These are phyloP conservation scores for Nasonia oneida DNA, from an alignment of 2,888 invertebrate genomes.

Conservation along the genomic window DNA sequence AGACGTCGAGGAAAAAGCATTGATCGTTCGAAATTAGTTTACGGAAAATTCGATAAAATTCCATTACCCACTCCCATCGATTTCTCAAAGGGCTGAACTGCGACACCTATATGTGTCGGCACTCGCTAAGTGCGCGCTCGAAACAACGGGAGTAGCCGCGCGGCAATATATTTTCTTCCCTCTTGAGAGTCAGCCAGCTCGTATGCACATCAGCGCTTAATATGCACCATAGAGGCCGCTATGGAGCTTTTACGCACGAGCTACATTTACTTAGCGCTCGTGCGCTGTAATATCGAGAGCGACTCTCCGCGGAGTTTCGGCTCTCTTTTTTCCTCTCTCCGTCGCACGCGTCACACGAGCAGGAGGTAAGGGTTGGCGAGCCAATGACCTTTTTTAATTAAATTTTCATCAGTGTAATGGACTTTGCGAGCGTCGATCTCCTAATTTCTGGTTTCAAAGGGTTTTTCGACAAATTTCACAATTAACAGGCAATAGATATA, in stretches of 20 bases:
- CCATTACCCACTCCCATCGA: neutral
- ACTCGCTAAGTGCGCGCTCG: neutral
- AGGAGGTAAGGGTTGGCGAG: neutral
- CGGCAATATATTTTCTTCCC: neutral
- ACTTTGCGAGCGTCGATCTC: neutral
- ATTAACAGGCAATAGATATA: neutral
- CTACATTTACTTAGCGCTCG: constrained; percentile 26
- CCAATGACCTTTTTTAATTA: constrained; percentile 15
- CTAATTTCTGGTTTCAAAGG: neutral
- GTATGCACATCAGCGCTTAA: neutral
- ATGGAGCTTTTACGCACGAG: neutral
- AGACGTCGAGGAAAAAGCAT: neutral
- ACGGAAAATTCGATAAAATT: neutral
- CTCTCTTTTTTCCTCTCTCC: neutral
- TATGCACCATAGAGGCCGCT: neutral
- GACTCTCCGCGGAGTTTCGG: constrained; percentile 5
- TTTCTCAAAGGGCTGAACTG: neutral
- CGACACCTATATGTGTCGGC: neutral
- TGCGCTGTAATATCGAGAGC: constrained; percentile 15
- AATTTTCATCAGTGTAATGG: constrained; percentile 47
- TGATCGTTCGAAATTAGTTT: no score
- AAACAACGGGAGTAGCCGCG: neutral
- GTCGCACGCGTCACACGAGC: no score
- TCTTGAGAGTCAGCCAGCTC: neutral
- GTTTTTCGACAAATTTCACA: no score